phyloP scores from a whole-genome alignment of 2,888 invertebrate species.

The Hydroisotoma schaefferi region DNA sequence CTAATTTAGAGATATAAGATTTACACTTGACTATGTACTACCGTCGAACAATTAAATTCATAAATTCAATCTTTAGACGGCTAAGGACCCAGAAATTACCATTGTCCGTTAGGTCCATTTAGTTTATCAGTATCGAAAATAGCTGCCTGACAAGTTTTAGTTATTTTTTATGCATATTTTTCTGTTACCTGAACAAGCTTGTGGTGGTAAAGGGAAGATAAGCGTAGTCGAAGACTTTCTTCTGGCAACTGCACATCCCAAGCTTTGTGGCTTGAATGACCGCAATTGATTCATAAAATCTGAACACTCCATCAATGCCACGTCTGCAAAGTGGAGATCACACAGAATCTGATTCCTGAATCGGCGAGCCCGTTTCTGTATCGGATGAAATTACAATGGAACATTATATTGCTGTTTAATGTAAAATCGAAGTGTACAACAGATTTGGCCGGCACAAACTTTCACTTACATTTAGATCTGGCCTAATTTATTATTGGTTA shows the following conservation, averaged over 20 bases:
- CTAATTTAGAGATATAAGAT: too few relatives aligned
- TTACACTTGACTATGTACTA: too few relatives aligned
- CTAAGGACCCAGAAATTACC: too few relatives aligned
- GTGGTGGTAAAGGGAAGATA: constrained; percentile 88
- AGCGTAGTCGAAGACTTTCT: constrained; percentile 90
- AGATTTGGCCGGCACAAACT: too few relatives aligned
- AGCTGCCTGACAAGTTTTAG: too few relatives aligned
- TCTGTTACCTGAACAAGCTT: constrained; percentile 86
- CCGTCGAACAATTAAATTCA: too few relatives aligned
- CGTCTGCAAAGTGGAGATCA: constrained; percentile 94
- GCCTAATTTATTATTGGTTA: too few relatives aligned
- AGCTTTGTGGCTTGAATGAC: constrained; percentile 91
- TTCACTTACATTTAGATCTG: too few relatives aligned
- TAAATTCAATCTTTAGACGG: too few relatives aligned
- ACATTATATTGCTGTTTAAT: too few relatives aligned
- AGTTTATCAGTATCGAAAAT: neutral
- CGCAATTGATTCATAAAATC: constrained; percentile 96
- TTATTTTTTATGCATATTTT: neutral
- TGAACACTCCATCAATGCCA: constrained; percentile 93
- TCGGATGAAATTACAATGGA: neutral
- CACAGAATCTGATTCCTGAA: constrained; percentile 89
- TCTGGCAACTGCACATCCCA: constrained; percentile 90
- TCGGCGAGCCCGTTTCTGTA: constrained; percentile 59
- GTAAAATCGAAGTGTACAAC: too few relatives aligned
- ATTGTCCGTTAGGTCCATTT: too few relatives aligned